phyloP scores from a whole-genome alignment of 2,113 vertebrate genomes.

The Sorex fumeus region DNA sequence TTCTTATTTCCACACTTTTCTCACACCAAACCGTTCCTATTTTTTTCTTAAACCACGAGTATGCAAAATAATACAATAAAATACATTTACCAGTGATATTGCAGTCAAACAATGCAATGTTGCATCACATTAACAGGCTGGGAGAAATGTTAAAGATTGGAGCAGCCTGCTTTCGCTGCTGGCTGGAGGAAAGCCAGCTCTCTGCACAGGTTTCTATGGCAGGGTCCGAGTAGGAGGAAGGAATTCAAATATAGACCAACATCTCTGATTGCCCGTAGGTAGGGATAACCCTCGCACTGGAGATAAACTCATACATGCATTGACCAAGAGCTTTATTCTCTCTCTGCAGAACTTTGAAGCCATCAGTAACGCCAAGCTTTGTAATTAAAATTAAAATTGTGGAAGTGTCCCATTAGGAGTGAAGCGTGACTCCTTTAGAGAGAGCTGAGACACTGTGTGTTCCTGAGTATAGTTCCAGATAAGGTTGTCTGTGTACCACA shows the following conservation, averaged over 20 bases:
- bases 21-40: not conserved
- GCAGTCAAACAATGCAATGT: not conserved
- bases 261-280: not conserved
- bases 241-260: not conserved
- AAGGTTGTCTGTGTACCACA: not conserved
- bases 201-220: not conserved
- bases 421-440: not conserved
- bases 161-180: slow-evolving; percentile 9
- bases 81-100: not conserved
- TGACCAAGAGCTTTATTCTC: not conserved
- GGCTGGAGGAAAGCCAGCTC: not conserved
- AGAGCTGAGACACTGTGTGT: not conserved
- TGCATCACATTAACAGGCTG: not conserved
- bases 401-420: not conserved
- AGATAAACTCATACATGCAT: not conserved
- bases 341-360: not conserved
- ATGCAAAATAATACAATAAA: not conserved
- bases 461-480: not conserved
- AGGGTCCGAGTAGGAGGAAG: not conserved
- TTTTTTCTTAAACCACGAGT: not conserved
- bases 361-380: not conserved
- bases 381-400: not conserved
- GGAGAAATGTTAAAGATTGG: not conserved
- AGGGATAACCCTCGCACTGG: not conserved
- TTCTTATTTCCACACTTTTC: not conserved